Evolutionary conservation across 2,888 invertebrate species (phyloP).

Genomic region (Hemaris fuciformis): DNA sequence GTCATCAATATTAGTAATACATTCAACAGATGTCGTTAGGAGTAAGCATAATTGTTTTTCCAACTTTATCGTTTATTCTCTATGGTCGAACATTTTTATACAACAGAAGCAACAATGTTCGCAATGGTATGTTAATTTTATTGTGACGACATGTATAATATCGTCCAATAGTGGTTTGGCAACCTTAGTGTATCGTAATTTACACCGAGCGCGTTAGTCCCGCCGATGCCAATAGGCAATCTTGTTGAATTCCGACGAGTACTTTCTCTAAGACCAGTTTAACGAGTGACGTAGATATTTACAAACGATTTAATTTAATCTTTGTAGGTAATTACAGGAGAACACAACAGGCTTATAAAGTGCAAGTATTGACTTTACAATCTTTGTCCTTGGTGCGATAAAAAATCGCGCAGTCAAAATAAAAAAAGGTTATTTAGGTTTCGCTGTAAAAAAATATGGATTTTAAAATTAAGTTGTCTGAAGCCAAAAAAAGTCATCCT

Average conservation of each 20-base stretch:
- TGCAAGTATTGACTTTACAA: neutral
- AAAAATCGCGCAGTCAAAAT: neutral
- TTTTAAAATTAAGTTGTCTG: too few species aligned
- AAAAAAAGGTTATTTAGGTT: too few species aligned
- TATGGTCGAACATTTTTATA: neutral
- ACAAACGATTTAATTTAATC: constrained; percentile 4
- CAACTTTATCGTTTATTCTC: neutral
- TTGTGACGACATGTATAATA: neutral
- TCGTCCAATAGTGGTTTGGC: neutral
- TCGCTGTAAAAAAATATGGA: too few species aligned
- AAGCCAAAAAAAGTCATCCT: too few species aligned
- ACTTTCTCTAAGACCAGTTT: constrained; percentile 19
- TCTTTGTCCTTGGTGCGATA: neutral
- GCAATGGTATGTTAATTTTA: neutral
- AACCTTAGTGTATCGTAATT: neutral
- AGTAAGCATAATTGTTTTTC: neutral
- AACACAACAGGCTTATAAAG: neutral
- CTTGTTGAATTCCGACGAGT: constrained; percentile 11
- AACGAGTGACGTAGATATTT: constrained; percentile 12
- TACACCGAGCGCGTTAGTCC: neutral
- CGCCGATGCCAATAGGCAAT: constrained; percentile 9
- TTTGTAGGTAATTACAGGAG: neutral
- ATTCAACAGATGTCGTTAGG: neutral
- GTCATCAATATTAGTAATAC: neutral
- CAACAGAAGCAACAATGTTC: neutral